Conservation (phyloP, 2,797 vertebrate genomes). For the Serranus cabrilla region DNA sequence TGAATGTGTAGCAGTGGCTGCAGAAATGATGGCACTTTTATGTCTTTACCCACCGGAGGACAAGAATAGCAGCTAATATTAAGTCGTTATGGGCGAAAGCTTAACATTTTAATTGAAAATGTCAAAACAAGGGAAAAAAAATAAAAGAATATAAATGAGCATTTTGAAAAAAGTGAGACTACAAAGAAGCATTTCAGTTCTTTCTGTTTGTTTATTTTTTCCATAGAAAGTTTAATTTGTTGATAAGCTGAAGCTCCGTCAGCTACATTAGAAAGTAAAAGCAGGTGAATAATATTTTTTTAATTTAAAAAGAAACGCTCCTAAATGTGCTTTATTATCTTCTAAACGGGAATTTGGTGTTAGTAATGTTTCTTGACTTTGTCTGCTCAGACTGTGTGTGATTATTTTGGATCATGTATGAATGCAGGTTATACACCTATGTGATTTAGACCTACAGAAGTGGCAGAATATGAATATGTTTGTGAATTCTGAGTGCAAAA, state of each 20-base stretch:
- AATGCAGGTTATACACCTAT: background rate
- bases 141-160: conserved; percentile 13
- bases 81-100: conserved; percentile 21
- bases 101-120: conserved; percentile 64
- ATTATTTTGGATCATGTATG: background rate
- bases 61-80: conserved; percentile 43
- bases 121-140: conserved; percentile 42
- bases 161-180: background rate
- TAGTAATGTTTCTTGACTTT: background rate
- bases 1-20: conserved; percentile 27
- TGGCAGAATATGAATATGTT: too few species aligned
- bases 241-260: conserved; percentile 15
- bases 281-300: background rate
- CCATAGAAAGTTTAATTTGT: conserved; percentile 14
- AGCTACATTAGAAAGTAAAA: background rate
- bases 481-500: background rate
- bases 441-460: background rate
- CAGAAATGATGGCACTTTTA: conserved; percentile 56
- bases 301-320: conserved; percentile 4
- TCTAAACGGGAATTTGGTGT: background rate
- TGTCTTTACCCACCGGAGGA: conserved; percentile 45
- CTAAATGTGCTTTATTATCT: background rate
- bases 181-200: conserved; percentile 4
- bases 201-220: conserved; percentile 5
- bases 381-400: background rate